phyloP scores from a whole-genome alignment of 1,140 invertebrate genomes.

The Hestina assimilis region DNA sequence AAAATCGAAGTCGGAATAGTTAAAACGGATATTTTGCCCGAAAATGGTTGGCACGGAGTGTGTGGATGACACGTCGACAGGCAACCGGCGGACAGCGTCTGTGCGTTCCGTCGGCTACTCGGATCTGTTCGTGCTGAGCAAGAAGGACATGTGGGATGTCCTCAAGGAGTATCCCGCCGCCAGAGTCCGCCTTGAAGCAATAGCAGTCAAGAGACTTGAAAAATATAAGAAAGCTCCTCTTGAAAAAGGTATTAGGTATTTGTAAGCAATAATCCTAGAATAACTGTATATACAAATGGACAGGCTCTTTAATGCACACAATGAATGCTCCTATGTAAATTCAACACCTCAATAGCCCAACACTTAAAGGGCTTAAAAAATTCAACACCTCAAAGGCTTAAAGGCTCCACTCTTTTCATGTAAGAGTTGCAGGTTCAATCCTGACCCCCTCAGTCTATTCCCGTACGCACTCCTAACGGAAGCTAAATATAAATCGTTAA shows the following conservation, averaged over 20 bases:
- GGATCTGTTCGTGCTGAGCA: slow-evolving; percentile 98
- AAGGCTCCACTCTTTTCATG: neutral
- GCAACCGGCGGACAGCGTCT: slow-evolving; percentile 97
- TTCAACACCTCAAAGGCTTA: no score
- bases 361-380: no score
- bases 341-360: no score
- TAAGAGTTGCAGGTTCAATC: no score
- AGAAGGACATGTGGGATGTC: slow-evolving; percentile 99
- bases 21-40: slow-evolving; percentile 41
- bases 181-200: slow-evolving; percentile 96
- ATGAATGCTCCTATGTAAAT: no score
- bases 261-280: no score
- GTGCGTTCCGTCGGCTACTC: slow-evolving; percentile 98
- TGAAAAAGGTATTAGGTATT: slow-evolving; percentile 87
- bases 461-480: no score
- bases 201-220: slow-evolving; percentile 97
- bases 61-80: slow-evolving; percentile 81
- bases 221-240: slow-evolving; percentile 96
- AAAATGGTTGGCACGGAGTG: slow-evolving; percentile 72
- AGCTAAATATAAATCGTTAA: no score
- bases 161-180: slow-evolving; percentile 99
- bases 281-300: no score
- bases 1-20: slow-evolving; percentile 35
- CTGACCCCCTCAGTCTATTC: no score
- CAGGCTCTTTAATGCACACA: no score